phyloP scores from a whole-genome alignment of 2,797 vertebrate genomes.

The Hydrolagus colliei region DNA sequence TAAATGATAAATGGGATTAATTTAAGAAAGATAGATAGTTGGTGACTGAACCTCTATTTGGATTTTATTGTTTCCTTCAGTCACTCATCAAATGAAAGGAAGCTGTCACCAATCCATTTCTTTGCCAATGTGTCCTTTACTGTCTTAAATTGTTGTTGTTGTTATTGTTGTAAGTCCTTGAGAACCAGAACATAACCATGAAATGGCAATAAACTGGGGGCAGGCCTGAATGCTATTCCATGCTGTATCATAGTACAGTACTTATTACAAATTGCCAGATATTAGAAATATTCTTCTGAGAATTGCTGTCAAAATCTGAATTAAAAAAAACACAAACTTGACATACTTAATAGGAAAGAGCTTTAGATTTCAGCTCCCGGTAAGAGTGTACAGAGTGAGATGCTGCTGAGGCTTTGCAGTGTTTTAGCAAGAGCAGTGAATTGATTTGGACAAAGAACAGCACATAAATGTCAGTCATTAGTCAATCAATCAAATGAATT shows the following conservation, averaged over 20 bases:
- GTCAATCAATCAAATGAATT: background rate
- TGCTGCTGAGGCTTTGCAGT: background rate
- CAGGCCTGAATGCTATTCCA: too few relatives aligned
- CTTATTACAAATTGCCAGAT: background rate
- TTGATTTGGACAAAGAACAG: background rate
- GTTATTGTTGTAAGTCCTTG: background rate
- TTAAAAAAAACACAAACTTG: background rate
- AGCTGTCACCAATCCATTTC: background rate
- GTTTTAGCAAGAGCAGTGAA: background rate
- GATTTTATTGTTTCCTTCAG: constrained; percentile 9
- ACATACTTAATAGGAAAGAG: background rate
- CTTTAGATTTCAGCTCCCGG: background rate
- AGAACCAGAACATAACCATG: background rate
- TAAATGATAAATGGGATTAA: background rate
- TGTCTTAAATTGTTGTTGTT: background rate
- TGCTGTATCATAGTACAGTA: background rate
- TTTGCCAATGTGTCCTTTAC: background rate
- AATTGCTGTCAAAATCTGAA: background rate
- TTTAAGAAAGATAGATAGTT: background rate
- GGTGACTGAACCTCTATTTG: background rate
- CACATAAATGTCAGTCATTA: background rate
- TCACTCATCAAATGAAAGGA: background rate
- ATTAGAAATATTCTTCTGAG: background rate
- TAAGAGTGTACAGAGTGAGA: background rate
- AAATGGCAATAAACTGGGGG: background rate